Conservation (phyloP, 2,113 vertebrate species). For the Antechinus flavipes region DNA sequence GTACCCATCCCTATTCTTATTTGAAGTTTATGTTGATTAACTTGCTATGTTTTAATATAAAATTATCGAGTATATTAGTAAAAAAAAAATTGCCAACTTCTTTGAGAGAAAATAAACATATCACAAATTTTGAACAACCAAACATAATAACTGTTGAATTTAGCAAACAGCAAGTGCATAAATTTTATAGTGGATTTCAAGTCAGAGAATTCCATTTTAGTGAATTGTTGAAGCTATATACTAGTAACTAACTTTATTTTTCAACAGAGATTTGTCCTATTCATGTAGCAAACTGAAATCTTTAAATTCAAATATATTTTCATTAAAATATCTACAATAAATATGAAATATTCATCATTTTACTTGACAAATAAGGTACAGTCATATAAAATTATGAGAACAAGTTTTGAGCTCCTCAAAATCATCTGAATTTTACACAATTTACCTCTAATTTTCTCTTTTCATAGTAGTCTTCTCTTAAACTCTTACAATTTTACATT, state of each 20-base stretch:
- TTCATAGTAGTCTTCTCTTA: neutral
- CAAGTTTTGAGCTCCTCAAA: neutral
- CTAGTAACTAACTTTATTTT: neutral
- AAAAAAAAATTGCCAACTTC: neutral
- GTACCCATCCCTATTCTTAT: neutral
- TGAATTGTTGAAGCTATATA: neutral
- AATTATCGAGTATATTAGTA: neutral
- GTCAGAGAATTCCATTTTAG: neutral
- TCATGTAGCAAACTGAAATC: neutral
- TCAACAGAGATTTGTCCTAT: neutral
- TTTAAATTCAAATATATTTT: neutral
- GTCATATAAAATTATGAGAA: neutral
- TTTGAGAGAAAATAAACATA: neutral
- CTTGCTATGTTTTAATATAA: neutral
- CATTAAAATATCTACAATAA: neutral
- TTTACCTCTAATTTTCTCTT: neutral
- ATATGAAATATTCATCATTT: neutral
- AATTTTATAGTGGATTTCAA: neutral
- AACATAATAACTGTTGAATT: neutral
- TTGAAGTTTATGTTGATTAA: neutral
- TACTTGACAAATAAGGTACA: neutral
- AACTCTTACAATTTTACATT: neutral
- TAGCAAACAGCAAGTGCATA: neutral
- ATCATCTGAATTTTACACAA: neutral
- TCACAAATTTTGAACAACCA: neutral